Conservation (phyloP, 2,888 invertebrate species). For the Ptychoptera albimana region DNA sequence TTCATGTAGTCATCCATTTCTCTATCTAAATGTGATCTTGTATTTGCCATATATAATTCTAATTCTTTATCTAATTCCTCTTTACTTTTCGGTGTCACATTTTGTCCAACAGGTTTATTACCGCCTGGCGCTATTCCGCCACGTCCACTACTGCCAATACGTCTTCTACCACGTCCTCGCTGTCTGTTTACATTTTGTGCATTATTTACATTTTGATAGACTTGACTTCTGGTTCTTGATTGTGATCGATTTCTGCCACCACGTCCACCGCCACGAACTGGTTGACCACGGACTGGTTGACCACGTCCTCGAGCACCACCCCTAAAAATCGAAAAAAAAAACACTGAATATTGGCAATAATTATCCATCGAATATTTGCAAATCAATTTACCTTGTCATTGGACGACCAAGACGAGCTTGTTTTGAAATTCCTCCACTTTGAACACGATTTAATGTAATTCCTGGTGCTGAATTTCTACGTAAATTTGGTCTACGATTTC, state of each 20-base stretch:
- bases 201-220: conserved; percentile 10
- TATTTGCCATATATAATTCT: conserved; percentile 55
- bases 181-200: conserved; percentile 6
- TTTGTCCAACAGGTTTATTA: neutral
- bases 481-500: conserved; percentile 19
- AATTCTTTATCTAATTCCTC: conserved; percentile 53
- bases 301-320: conserved; percentile 16
- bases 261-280: no score
- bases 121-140: conserved; percentile 16
- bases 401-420: conserved; percentile 10
- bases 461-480: neutral
- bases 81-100: conserved; percentile 25
- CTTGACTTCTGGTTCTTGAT: conserved; percentile 18
- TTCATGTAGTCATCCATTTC: conserved; percentile 40
- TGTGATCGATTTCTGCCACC: neutral
- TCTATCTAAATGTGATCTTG: conserved; percentile 38
- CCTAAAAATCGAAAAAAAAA: neutral
- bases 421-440: neutral
- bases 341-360: no score
- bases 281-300: conserved; percentile 13
- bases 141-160: conserved; percentile 14
- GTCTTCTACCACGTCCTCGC: conserved; percentile 10
- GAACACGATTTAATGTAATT: neutral
- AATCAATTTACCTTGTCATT: conserved; percentile 4
- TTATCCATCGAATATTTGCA: no score